Evolutionary conservation across 2,888 invertebrate genomes (phyloP).

Genomic region (Acleris sparsana): DNA sequence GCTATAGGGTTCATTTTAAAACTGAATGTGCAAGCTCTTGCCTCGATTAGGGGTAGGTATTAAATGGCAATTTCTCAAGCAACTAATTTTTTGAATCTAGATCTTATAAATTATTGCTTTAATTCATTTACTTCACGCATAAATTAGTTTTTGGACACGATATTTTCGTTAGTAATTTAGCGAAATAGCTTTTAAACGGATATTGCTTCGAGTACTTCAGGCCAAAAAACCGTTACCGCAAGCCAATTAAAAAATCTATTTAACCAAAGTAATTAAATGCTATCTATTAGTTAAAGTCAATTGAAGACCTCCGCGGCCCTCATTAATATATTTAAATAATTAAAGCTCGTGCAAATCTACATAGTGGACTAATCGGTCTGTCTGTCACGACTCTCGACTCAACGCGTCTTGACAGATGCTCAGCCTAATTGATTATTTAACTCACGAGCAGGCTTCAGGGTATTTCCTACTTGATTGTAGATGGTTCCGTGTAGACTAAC

Average conservation of each 20-base stretch:
- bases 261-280: constrained; percentile 39
- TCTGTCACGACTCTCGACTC: constrained; percentile 46
- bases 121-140: too few species aligned
- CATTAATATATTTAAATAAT: constrained; percentile 37
- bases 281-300: constrained; percentile 37
- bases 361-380: constrained; percentile 40
- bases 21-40: too few species aligned
- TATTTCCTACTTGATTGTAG: background rate
- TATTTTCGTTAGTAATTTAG: background rate
- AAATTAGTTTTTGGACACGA: too few species aligned
- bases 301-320: constrained; percentile 34
- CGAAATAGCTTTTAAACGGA: background rate
- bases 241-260: constrained; percentile 34
- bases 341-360: constrained; percentile 33
- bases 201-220: background rate
- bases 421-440: constrained; percentile 72
- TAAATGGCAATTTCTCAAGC: too few species aligned
- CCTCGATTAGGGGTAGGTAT: too few species aligned
- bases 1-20: too few species aligned
- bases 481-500: constrained; percentile 17
- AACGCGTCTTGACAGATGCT: constrained; percentile 57
- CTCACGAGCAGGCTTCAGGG: constrained; percentile 60
- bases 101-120: too few species aligned
- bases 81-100: too few species aligned
- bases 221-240: constrained; percentile 8